These are phyloP conservation scores for Nycteola revayana DNA, from an alignment of 2,888 invertebrate genomes.

Conservation along the genomic window DNA sequence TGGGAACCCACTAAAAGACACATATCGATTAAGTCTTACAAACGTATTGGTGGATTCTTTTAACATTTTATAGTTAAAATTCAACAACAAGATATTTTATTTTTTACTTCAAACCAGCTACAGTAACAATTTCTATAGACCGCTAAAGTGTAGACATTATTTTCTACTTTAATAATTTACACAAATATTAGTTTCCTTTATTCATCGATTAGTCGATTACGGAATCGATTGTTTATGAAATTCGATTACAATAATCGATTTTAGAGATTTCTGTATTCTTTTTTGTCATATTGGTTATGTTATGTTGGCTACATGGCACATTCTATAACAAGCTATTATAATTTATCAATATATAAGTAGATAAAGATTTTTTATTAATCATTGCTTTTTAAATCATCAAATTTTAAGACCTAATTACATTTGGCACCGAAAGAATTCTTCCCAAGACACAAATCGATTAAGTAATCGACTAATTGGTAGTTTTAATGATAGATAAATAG, in stretches of 20 bases:
- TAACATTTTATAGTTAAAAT: conserved; percentile 19
- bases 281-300: no score
- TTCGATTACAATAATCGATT: conserved; percentile 6
- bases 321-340: no score
- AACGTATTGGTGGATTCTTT: conserved; percentile 19
- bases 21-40: background rate
- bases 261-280: no score
- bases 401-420: no score
- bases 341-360: no score
- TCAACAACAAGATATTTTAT: conserved; percentile 67
- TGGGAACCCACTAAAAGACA: conserved; percentile 3
- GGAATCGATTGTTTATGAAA: background rate
- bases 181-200: conserved; percentile 20
- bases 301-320: no score
- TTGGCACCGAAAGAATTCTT: no score
- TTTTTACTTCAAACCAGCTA: conserved; percentile 57
- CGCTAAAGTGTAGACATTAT: conserved; percentile 39
- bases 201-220: conserved; percentile 6
- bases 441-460: conserved; percentile 1
- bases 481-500: conserved; percentile 8
- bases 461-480: conserved; percentile 15
- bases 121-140: conserved; percentile 61
- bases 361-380: no score
- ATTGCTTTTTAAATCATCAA: no score
- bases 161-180: conserved; percentile 35